Conservation (phyloP, 2,113 vertebrate genomes). For the Sapajus apella region DNA sequence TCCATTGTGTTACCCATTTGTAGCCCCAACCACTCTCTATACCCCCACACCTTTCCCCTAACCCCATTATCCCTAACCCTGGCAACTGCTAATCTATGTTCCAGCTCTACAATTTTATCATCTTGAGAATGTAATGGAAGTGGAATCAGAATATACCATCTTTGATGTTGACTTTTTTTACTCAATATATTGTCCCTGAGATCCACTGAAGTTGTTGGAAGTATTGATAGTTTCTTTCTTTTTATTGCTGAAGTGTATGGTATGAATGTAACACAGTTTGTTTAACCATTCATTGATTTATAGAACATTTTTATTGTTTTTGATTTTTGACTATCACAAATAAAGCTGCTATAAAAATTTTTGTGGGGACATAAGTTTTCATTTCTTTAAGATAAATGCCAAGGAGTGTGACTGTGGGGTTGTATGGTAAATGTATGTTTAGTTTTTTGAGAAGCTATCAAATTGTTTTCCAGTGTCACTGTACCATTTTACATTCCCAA, state of each 20-base stretch:
- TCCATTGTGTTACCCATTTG: not conserved
- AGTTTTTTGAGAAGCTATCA: no score
- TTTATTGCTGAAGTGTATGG: not conserved
- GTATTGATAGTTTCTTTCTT: not conserved
- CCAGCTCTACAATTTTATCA: not conserved
- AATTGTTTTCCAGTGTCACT: no score
- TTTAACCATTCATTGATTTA: not conserved
- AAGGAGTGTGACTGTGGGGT: not conserved
- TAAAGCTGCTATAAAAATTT: not conserved
- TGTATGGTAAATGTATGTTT: no score
- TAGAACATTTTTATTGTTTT: not conserved
- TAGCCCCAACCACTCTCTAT: no score
- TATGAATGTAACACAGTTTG: not conserved
- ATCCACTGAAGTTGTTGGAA: not conserved
- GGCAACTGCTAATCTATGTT: not conserved
- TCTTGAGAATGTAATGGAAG: not conserved
- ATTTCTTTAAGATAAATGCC: not conserved
- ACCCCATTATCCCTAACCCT: not conserved
- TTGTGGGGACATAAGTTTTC: not conserved
- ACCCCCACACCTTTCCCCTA: fast-evolving
- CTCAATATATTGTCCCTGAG: not conserved
- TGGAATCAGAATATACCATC: not conserved
- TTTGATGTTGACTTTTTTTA: not conserved
- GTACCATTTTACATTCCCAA: no score
- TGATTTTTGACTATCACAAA: not conserved